These are phyloP conservation scores for Phoebastria nigripes DNA, from an alignment of 2,797 vertebrate genomes.

Conservation along the genomic window DNA sequence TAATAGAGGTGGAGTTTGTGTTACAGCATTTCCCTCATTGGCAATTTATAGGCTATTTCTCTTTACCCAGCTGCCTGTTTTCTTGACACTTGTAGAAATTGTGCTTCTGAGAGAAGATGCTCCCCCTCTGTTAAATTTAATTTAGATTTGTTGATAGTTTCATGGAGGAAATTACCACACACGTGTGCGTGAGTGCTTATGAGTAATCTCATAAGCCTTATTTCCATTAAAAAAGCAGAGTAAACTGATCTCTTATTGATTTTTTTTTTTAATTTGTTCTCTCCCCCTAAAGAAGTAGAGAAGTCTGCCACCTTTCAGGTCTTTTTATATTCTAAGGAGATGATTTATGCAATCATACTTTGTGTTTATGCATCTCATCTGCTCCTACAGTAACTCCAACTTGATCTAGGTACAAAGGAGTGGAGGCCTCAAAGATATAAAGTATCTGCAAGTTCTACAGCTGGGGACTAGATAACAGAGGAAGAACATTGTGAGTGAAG, in stretches of 20 bases:
- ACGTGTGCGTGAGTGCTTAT: neutral
- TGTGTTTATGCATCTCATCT: neutral
- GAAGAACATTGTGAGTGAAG: neutral
- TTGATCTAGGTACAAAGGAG: neutral
- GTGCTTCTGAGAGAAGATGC: neutral
- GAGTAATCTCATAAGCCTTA: neutral
- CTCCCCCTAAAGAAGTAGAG: neutral
- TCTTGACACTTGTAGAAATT: neutral
- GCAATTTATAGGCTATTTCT: neutral
- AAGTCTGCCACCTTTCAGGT: neutral
- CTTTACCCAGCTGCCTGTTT: neutral
- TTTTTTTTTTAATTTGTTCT: neutral
- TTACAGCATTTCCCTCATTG: neutral
- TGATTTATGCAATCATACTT: neutral
- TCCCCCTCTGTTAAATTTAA: neutral
- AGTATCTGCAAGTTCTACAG: neutral
- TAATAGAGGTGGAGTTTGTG: neutral
- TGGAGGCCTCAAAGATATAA: neutral
- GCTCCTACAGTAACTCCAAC: neutral
- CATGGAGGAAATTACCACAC: neutral
- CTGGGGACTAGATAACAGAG: neutral
- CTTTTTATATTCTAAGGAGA: neutral
- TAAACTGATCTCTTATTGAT: neutral
- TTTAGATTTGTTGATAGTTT: neutral
- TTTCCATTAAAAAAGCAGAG: neutral